Evolutionary conservation across 2,797 vertebrate species (phyloP).

Genomic region (Pelobates cultripes): DNA sequence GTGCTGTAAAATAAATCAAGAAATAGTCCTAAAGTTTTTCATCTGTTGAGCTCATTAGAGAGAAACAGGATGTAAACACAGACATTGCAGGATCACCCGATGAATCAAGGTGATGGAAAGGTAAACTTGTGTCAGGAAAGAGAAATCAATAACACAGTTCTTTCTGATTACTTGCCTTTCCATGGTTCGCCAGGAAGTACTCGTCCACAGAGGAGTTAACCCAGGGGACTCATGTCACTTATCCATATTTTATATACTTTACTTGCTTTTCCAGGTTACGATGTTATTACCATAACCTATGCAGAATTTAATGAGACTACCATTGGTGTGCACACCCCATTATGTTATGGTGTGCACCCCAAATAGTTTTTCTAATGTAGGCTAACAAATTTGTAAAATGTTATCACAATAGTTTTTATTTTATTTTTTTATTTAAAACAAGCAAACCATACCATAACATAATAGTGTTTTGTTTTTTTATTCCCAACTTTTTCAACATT

Average conservation of each 20-base stretch:
- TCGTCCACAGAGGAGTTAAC: not conserved
- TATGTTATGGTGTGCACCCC: too few relatives aligned
- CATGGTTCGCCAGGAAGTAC: conserved; percentile 31
- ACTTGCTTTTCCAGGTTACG: too few relatives aligned
- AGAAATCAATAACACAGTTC: conserved; percentile 35
- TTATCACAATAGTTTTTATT: too few relatives aligned
- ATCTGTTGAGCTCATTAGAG: conserved; percentile 42
- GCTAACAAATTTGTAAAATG: too few relatives aligned
- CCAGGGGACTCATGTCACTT: not conserved
- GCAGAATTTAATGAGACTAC: too few relatives aligned
- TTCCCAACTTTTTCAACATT: too few relatives aligned
- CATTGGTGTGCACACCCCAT: too few relatives aligned
- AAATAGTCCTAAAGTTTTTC: conserved; percentile 5
- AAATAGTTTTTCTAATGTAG: too few relatives aligned
- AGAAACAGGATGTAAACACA: conserved; percentile 50
- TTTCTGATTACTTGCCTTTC: conserved; percentile 29
- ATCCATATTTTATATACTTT: not conserved
- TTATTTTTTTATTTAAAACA: too few relatives aligned
- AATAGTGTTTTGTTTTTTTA: too few relatives aligned
- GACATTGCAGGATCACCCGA: conserved; percentile 14
- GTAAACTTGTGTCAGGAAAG: conserved; percentile 31
- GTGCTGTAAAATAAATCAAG: conserved; percentile 33
- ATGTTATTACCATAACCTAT: too few relatives aligned
- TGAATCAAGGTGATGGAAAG: conserved; percentile 27
- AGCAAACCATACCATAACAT: too few relatives aligned